Evolutionary conservation across 2,888 invertebrate genomes (phyloP), one percentile per base, ranked within the genome.

Genomic region (Adelphocoris suturalis): DNA sequence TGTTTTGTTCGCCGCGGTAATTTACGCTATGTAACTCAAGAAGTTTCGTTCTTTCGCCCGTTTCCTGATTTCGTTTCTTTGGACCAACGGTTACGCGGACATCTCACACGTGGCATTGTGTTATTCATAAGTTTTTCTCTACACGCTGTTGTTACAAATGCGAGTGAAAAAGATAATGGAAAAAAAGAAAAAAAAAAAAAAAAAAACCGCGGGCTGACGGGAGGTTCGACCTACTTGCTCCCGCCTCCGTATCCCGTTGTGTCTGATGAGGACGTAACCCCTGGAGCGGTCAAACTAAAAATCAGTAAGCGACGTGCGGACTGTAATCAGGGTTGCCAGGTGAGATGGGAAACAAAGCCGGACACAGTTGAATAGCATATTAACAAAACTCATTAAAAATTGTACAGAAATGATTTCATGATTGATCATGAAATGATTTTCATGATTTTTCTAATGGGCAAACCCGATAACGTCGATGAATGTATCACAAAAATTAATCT

Each of bases 221-320:
- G 23, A 19, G 27, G 19, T 68, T 13, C 68, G 68, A 68, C 68
- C 68, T 68, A 68, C 68, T 68, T 68, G 68, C 68, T 68, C 68
- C 68, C 27, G 68, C 68, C 68, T 68, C 68, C 68, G 68, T 68
- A 23, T 19, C n/a, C 68, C 68, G 68, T 68, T 68, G 68, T 68
- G 68, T 68, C 68, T 68, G 68, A 68, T 68, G 68, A 68, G 68
- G 68, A 68, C 68, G 23, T 68, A 68, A 68, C 68, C 68, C 13
- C 68, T 19, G 23, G 23, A 19, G 9, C 68, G 68, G 68, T 68
- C 68, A 68, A 68, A 23, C 23, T 68, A n/a, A 19, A 68, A 68
- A 68, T 19, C 12, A 68, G 23, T 68, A 68, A 16, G 68, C 68
- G 23, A 68, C 11, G 57, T 57, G n/a, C 57, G 68, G 19, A 68